Evolutionary conservation across 2,888 invertebrate species (phyloP), one percentile per base, ranked within the genome.

Genomic region (Plebejus argus): DNA sequence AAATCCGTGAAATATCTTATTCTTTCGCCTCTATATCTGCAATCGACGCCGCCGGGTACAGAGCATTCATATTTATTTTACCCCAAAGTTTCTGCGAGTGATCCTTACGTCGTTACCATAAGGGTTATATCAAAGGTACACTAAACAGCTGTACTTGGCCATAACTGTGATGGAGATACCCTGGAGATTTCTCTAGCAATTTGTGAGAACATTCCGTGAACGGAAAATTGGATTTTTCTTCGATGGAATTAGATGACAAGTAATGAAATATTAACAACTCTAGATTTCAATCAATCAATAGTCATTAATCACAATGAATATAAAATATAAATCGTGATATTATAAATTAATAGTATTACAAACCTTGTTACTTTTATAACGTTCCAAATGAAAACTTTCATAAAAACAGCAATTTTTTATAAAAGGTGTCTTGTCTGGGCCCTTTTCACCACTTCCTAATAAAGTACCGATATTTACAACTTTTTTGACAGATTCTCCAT

Each of bases 121-220:
- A 53, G 18, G 53, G 53, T 53, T 5, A 53, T 18, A 53, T 1
- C 18, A 53, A 15, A 18, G 18, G 53, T 53, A 53, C 5, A 18
- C 4, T 53, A 4, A 53, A 5, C 53, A 53, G 53, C 53, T 53
- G 15, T 53, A 53, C 53, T 53, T 18, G 53, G 23, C 23, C 61
- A 61, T 61, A 23, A 61, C 23, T 23, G 10, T 61, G 61, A 61
- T 61, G 61, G 61, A 61, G 61, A 61, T 10, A 61, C 61, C 61
- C 61, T 3, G 61, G 61, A 61, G 61, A 61, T 23, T 23, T 61
- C 61, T 20, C 61, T 23, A 23, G 23, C 23, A 61, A 20, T 61
- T 61, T 23, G 20, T 20, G 8, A 61, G 61, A 61, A 61, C 61
- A 23, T 61, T 61, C 23, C 20, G 61, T 61, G 12, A 61, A 61